Conservation (phyloP, 2,113 vertebrate genomes). For the Natator depressus region DNA sequence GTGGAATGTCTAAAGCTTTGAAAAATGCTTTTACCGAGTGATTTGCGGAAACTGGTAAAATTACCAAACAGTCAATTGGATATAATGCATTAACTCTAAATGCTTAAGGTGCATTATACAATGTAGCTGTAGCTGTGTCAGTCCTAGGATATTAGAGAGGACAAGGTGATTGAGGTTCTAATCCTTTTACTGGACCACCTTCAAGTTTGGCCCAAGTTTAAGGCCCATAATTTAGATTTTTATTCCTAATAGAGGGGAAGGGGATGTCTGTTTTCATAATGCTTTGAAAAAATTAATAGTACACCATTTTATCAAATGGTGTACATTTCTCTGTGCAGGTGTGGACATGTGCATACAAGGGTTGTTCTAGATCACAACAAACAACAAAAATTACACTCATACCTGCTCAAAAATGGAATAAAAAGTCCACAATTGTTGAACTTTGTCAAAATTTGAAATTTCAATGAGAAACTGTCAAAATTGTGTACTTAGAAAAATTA, state of each 20-base stretch:
- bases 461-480: not conserved
- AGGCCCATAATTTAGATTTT: not conserved
- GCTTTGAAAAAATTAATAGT: not conserved
- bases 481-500: not conserved
- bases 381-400: not conserved
- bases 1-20: not conserved
- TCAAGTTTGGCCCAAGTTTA: not conserved
- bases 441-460: not conserved
- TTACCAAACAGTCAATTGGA: not conserved
- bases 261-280: not conserved
- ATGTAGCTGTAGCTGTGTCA: not conserved
- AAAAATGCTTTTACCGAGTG: not conserved
- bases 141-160: not conserved
- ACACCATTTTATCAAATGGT: not conserved
- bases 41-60: not conserved
- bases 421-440: not conserved
- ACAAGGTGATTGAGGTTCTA: not conserved
- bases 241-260: not conserved
- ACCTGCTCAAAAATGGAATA: not conserved
- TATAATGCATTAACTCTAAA: not conserved
- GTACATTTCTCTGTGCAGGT: not conserved
- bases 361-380: not conserved
- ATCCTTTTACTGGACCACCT: not conserved
- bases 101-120: not conserved
- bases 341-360: not conserved